These are phyloP conservation scores for Trichoplusia ni DNA, from an alignment of 1,140 invertebrate genomes.

Conservation along the genomic window DNA sequence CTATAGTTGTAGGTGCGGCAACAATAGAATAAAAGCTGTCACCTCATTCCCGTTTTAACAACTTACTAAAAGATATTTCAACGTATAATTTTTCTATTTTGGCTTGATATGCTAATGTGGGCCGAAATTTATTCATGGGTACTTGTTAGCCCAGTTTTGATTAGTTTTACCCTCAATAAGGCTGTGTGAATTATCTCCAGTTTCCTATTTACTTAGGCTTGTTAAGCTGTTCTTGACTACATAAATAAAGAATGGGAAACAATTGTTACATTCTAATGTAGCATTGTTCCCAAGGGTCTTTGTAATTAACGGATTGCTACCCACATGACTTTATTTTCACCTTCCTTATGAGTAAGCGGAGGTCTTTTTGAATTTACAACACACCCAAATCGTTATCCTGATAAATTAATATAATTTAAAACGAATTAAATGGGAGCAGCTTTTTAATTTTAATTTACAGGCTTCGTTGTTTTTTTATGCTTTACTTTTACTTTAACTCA, in stretches of 20 bases:
- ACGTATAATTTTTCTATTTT: constrained; percentile 23
- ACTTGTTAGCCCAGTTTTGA: constrained; percentile 25
- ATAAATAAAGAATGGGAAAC: constrained; percentile 15
- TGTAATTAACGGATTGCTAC: too few species aligned
- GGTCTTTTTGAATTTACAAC: too few species aligned
- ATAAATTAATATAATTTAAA: too few species aligned
- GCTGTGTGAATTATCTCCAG: constrained; percentile 21
- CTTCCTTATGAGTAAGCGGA: too few species aligned
- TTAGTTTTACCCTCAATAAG: constrained; percentile 23
- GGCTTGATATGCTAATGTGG: constrained; percentile 24
- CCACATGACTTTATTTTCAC: too few species aligned
- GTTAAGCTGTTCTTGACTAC: constrained; percentile 24
- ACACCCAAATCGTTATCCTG: too few species aligned
- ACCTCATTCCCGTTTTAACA: constrained; percentile 1
- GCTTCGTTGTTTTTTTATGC: too few species aligned
- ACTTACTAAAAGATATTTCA: background rate
- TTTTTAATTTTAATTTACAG: too few species aligned
- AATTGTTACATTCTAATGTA: background rate
- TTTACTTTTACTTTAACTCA: too few species aligned
- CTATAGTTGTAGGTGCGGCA: background rate
- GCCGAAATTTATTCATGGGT: constrained; percentile 28
- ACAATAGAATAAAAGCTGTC: background rate
- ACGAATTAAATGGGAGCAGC: too few species aligned
- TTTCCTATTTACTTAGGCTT: constrained; percentile 33
- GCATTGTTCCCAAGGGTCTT: background rate